phyloP scores from a whole-genome alignment of 1,140 invertebrate genomes.

The Holotrichia oblita region DNA sequence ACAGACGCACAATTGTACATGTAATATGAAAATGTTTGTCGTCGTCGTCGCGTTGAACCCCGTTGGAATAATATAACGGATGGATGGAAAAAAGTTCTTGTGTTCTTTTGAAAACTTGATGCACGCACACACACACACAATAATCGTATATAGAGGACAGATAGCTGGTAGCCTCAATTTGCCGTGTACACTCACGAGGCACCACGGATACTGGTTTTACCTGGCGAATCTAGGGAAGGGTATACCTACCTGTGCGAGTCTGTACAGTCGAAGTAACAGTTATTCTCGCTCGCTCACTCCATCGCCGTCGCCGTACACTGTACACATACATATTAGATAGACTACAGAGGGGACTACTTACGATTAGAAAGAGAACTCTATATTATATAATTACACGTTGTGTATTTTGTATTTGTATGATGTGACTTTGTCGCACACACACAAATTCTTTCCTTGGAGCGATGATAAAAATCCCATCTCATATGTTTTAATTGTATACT shows the following conservation, averaged over 20 bases:
- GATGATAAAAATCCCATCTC: no score
- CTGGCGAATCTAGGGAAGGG: constrained; percentile 55
- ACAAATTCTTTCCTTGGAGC: no score
- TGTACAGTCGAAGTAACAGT: constrained; percentile 55
- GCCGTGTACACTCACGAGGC: constrained; percentile 50
- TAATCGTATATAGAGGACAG: constrained; percentile 46
- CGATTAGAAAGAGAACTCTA: neutral
- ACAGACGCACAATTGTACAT: no score
- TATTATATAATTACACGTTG: constrained; percentile 57
- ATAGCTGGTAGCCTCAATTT: constrained; percentile 50
- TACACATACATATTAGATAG: constrained; percentile 54
- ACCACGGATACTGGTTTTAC: constrained; percentile 58
- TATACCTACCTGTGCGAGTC: constrained; percentile 42
- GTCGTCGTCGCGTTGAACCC: no score
- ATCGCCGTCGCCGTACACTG: no score
- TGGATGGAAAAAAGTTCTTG: constrained; percentile 46
- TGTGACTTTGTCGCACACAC: neutral
- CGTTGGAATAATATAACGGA: no score
- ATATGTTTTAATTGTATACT: no score
- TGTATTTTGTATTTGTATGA: neutral
- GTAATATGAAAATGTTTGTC: no score
- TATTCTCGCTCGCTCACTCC: constrained; percentile 43
- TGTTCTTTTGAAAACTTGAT: neutral
- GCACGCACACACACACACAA: neutral
- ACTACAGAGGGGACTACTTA: neutral